These are phyloP conservation scores for Carapus acus DNA, from an alignment of 2,797 vertebrate genomes.

Conservation along the genomic window DNA sequence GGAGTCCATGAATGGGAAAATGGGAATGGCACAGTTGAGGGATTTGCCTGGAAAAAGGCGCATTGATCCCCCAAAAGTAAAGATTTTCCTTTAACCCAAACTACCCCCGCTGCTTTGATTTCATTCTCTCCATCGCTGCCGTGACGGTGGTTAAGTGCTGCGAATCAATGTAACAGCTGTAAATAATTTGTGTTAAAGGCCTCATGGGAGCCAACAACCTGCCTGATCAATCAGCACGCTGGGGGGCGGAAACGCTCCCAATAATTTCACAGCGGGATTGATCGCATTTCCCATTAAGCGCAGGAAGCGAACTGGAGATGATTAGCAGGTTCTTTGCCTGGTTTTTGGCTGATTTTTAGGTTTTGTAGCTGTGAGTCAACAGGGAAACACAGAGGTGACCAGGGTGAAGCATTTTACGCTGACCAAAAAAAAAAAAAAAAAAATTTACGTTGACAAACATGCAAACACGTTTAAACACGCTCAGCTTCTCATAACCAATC, in stretches of 20 bases:
- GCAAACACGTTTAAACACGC: slow-evolving; percentile 12
- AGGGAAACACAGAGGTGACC: slow-evolving; percentile 15
- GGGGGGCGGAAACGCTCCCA: slow-evolving; percentile 28
- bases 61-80: slow-evolving; percentile 41
- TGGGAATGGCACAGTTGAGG: background rate
- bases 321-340: slow-evolving; percentile 41
- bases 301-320: slow-evolving; percentile 42
- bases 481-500: slow-evolving; percentile 35
- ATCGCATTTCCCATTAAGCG: slow-evolving; percentile 44
- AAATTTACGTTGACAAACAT: slow-evolving; percentile 7
- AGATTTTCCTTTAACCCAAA: slow-evolving; percentile 32
- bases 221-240: slow-evolving; percentile 47
- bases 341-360: slow-evolving; percentile 37
- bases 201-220: slow-evolving; percentile 36
- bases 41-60: background rate
- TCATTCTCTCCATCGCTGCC: slow-evolving; percentile 21
- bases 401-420: background rate
- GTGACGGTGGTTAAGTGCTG: slow-evolving; percentile 40
- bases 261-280: slow-evolving; percentile 28
- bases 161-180: slow-evolving; percentile 48
- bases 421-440: too few relatives aligned
- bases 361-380: slow-evolving; percentile 7
- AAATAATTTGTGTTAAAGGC: slow-evolving; percentile 47
- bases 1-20: background rate
- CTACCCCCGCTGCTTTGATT: slow-evolving; percentile 4